Evolutionary conservation across 2,888 invertebrate species (phyloP), one percentile per base, ranked within the genome.

Genomic region (Agrotis segetum): DNA sequence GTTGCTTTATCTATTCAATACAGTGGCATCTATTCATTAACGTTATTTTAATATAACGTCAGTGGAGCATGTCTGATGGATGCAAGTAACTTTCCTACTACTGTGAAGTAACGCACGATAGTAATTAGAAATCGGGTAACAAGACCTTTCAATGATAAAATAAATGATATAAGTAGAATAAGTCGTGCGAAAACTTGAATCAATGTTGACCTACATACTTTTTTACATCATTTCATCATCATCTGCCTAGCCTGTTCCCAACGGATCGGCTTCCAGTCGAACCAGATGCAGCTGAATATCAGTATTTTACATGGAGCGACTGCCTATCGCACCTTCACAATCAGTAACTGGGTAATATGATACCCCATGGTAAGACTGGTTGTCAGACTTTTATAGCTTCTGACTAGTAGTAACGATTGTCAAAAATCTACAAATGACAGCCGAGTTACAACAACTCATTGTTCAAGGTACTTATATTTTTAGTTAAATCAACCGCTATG

Each of bases 81-180:
- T 24, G 16, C 34, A 34, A 63, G 55, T 52, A 68, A 61, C 47
- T 63, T 64, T 81, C 19, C 65, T 58, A 24, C 3, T 3, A 70
- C 14, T 44, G 19, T 64, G 34, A 49, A 65, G 61, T 69, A 76
- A 77, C n/a, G 49, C 21, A 44, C 29, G 19, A 44, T 71, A n/a
- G n/a, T n/a, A 44, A 47, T 55, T 66, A 56, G 71, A 77, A 71
- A 77, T 70, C 29, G 46, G n/a, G n/a, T 47, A 81, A 70, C 62
- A 29, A 62, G 47, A 50, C 61, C 44, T 21, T 46, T 52, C 50
- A 60, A 61, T 50, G 56, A 66, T 58, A 53, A n/a, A n/a, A 49
- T 11, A 17, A 21, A 34, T 11, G 13, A 52, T 52, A 46, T 46
- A 47, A 29, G 21, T 52, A 11, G 13, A 21, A 11, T 50, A 46